Evolutionary conservation across 2,113 vertebrate genomes (phyloP).

Genomic region (Setophaga coronata): DNA sequence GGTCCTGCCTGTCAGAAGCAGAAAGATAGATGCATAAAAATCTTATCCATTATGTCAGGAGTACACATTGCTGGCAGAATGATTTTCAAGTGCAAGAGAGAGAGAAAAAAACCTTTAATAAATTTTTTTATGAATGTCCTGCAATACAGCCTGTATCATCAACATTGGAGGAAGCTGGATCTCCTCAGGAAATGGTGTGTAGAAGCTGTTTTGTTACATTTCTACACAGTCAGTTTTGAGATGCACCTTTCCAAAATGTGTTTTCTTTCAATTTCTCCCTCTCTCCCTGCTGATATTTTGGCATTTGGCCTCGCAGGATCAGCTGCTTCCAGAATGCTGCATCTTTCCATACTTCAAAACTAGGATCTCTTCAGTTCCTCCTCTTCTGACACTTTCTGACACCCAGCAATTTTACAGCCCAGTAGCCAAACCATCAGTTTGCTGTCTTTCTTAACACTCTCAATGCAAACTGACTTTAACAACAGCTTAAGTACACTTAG

Average conservation of each 20-base stretch:
- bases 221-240: not conserved
- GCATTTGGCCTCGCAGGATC: not conserved
- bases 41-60: not conserved
- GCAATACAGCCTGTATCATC: not conserved
- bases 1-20: not conserved
- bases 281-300: not conserved
- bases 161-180: not conserved
- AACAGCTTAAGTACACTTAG: not conserved
- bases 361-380: not conserved
- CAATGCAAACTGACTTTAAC: not conserved
- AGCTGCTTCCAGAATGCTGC: not conserved
- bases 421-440: not conserved
- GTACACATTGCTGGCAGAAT: not conserved
- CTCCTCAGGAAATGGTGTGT: not conserved
- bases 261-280: not conserved
- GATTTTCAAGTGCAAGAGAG: not conserved
- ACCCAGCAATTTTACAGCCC: not conserved
- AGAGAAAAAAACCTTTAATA: not conserved
- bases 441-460: not conserved
- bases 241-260: constrained; percentile 5
- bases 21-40: not conserved
- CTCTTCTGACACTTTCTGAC: not conserved
- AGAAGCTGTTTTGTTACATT: constrained; percentile 19
- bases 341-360: not conserved
- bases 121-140: not conserved